These are phyloP conservation scores for Hippopotamyrus pictus DNA, from an alignment of 2,797 vertebrate genomes.

Conservation along the genomic window DNA sequence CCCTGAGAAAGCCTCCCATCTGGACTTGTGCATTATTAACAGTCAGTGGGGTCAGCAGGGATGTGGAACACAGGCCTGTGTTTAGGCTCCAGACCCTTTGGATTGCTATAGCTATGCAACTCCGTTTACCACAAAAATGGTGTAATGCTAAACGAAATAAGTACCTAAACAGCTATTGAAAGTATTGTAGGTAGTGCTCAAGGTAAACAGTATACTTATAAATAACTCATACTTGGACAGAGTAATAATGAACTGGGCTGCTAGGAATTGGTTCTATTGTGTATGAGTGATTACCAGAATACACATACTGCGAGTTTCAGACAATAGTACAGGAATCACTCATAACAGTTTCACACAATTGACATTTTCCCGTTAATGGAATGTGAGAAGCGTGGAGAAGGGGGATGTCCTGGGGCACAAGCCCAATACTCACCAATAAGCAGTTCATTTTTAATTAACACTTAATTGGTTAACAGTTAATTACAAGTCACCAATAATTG, in stretches of 20 bases:
- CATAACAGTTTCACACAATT: not conserved
- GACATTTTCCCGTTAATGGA: not conserved
- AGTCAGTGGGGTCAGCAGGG: not conserved
- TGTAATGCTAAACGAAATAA: not conserved
- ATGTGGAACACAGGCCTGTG: not conserved
- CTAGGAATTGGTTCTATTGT: not conserved
- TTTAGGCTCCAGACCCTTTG: not conserved
- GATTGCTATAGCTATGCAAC: not conserved
- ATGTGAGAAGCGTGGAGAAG: not conserved
- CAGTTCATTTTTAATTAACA: not conserved
- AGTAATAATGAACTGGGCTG: not conserved
- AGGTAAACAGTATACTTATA: not conserved
- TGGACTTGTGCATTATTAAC: not conserved
- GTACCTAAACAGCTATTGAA: not conserved
- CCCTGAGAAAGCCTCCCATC: not conserved
- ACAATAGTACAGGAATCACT: conserved; percentile 6
- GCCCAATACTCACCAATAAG: not conserved
- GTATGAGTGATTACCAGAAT: not conserved
- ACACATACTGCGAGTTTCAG: not conserved
- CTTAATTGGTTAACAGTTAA: not conserved
- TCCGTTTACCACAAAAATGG: not conserved
- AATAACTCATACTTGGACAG: not conserved
- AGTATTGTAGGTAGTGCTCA: not conserved
- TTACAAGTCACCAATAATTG: not conserved
- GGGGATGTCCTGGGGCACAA: not conserved